These are phyloP conservation scores for Salvelinus fontinalis DNA, from an alignment of 2,113 vertebrate genomes.

Conservation along the genomic window DNA sequence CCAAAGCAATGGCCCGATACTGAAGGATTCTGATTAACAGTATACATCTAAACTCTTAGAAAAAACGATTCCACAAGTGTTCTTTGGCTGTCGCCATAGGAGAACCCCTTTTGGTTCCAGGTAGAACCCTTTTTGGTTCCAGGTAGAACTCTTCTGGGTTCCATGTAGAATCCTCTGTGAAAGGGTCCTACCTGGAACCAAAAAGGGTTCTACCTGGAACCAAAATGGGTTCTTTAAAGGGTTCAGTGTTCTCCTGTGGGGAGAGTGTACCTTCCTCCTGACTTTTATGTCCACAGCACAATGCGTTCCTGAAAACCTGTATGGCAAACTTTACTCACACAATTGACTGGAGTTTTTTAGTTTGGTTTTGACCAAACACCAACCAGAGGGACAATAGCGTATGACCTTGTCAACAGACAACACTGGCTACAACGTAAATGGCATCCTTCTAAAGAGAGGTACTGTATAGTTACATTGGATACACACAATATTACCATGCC, in stretches of 20 bases:
- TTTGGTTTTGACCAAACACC: background rate
- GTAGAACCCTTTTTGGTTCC: too few relatives aligned
- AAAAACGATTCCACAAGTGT: too few relatives aligned
- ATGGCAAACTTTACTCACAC: background rate
- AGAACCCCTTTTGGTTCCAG: too few relatives aligned
- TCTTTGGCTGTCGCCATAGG: too few relatives aligned
- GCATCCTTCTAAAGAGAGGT: background rate
- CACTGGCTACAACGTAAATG: background rate
- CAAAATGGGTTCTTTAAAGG: too few relatives aligned
- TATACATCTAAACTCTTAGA: background rate
- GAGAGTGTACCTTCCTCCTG: background rate
- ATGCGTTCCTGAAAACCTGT: conserved; percentile 1
- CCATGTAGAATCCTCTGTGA: too few relatives aligned
- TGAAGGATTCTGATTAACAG: conserved; percentile 12
- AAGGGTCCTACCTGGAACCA: too few relatives aligned
- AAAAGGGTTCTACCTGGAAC: too few relatives aligned
- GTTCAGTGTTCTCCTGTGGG: too few relatives aligned
- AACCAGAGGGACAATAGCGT: conserved; percentile 1
- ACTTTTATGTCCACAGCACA: background rate
- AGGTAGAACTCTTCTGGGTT: too few relatives aligned
- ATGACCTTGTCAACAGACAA: background rate
- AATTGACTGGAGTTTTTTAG: background rate
- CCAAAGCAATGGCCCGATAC: background rate
- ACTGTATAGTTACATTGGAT: background rate
- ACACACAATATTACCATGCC: background rate